phyloP scores from a whole-genome alignment of 2,113 vertebrate genomes.

The Colistium nudipinnis region DNA sequence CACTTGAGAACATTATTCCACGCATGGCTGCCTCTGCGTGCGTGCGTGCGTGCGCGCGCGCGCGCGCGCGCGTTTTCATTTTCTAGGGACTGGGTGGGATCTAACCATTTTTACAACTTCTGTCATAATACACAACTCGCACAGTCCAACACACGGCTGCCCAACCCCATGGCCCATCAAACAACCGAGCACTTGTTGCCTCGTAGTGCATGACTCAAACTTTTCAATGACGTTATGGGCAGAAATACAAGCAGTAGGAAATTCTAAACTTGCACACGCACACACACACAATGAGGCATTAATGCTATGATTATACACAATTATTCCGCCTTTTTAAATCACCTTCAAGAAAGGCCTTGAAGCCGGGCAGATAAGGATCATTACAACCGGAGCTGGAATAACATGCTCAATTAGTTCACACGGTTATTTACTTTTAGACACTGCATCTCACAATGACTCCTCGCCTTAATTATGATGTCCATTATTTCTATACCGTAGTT shows the following conservation, averaged over 20 bases:
- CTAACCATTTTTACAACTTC: constrained; percentile 38
- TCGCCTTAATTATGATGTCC: no score
- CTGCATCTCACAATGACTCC: no score
- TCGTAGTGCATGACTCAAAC: constrained; percentile 46
- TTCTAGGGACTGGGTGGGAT: constrained; percentile 26
- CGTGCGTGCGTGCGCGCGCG: background rate
- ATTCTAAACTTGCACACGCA: constrained; percentile 31
- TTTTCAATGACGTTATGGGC: constrained; percentile 49
- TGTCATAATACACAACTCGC: constrained; percentile 38
- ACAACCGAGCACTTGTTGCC: constrained; percentile 57
- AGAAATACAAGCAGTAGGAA: constrained; percentile 41
- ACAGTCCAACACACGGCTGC: constrained; percentile 35
- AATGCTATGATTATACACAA: constrained; percentile 46
- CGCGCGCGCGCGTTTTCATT: constrained; percentile 27
- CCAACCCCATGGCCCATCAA: constrained; percentile 18
- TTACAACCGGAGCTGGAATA: background rate
- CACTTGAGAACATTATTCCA: constrained; percentile 59
- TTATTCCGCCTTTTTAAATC: constrained; percentile 24
- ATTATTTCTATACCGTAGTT: background rate
- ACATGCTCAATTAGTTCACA: no score
- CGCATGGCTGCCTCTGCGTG: constrained; percentile 16
- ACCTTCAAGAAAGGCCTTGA: constrained; percentile 3
- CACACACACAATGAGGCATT: constrained; percentile 38
- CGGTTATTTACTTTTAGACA: background rate
- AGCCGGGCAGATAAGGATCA: constrained; percentile 26